phyloP scores from a whole-genome alignment of 2,113 vertebrate species.

The Gadus macrocephalus region DNA sequence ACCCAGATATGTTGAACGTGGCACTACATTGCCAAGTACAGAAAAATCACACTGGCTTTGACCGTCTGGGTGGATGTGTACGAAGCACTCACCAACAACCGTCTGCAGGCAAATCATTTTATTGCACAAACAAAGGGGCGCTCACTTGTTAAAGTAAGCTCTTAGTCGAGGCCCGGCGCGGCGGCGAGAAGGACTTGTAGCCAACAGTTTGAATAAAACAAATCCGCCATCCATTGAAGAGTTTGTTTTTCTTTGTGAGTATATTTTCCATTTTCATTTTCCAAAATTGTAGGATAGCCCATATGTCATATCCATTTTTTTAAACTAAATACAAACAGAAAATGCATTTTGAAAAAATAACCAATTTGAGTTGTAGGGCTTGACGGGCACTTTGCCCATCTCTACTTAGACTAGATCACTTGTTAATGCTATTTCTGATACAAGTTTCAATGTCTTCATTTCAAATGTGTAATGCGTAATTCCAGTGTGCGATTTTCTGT shows the following conservation, averaged over 20 bases:
- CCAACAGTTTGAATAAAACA: background rate
- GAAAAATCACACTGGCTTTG: conserved; percentile 66
- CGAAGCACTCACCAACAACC: conserved; percentile 56
- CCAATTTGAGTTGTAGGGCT: too few species aligned
- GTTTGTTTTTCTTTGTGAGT: conserved; percentile 36
- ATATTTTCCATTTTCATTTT: conserved; percentile 9
- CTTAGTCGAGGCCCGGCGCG: conserved; percentile 28
- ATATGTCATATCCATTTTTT: too few species aligned
- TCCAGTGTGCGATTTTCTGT: too few species aligned
- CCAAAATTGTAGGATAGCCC: too few species aligned
- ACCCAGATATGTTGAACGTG: background rate
- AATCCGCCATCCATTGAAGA: background rate
- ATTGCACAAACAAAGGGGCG: conserved; percentile 65
- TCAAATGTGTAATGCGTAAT: too few species aligned
- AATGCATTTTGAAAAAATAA: too few species aligned
- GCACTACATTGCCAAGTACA: conserved; percentile 69
- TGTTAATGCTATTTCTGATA: too few species aligned
- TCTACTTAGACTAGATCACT: too few species aligned
- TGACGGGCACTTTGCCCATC: too few species aligned
- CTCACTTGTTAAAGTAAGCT: conserved; percentile 31
- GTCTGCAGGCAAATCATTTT: conserved; percentile 64
- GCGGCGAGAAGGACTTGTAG: conserved; percentile 12
- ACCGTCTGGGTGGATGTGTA: conserved; percentile 66
- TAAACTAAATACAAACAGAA: too few species aligned
- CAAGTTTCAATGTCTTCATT: too few species aligned